phyloP scores from a whole-genome alignment of 2,888 invertebrate genomes.

The Apantesis nais region DNA sequence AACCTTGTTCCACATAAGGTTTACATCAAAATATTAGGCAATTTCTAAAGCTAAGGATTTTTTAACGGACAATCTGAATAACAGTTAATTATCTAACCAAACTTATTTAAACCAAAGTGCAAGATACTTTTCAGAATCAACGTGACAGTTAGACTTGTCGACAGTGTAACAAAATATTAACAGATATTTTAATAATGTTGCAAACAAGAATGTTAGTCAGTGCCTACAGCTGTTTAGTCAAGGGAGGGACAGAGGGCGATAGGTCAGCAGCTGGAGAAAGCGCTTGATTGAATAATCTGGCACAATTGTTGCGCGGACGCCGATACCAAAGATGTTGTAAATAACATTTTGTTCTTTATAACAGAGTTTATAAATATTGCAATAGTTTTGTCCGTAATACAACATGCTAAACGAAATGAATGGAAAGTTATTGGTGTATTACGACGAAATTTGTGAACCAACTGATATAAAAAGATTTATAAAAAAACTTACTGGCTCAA shows the following conservation, averaged over 20 bases:
- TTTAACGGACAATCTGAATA: not conserved
- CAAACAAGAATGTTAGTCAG: not conserved
- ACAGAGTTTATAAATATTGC: not conserved
- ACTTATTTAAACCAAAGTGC: not conserved
- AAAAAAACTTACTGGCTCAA: too few species aligned
- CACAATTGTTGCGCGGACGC: constrained; percentile 67
- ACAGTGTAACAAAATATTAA: not conserved
- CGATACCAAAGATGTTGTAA: constrained; percentile 29
- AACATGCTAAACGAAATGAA: not conserved
- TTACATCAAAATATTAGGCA: not conserved
- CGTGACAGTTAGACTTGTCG: not conserved
- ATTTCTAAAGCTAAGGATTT: not conserved
- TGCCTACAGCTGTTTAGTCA: constrained; percentile 37
- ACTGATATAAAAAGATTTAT: too few species aligned
- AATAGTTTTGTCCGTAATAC: not conserved
- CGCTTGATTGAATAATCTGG: constrained; percentile 79
- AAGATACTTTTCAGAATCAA: not conserved
- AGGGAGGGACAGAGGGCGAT: constrained; percentile 33
- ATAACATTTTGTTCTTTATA: constrained; percentile 51
- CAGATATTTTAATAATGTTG: not conserved
- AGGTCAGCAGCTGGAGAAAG: constrained; percentile 78
- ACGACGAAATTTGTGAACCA: too few species aligned
- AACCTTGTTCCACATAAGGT: not conserved
- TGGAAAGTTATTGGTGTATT: too few species aligned
- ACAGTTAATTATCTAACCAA: not conserved